Evolutionary conservation across 1,140 invertebrate genomes (phyloP), one percentile per base, ranked within the genome.

Genomic region (Drosophila novamexicana): DNA sequence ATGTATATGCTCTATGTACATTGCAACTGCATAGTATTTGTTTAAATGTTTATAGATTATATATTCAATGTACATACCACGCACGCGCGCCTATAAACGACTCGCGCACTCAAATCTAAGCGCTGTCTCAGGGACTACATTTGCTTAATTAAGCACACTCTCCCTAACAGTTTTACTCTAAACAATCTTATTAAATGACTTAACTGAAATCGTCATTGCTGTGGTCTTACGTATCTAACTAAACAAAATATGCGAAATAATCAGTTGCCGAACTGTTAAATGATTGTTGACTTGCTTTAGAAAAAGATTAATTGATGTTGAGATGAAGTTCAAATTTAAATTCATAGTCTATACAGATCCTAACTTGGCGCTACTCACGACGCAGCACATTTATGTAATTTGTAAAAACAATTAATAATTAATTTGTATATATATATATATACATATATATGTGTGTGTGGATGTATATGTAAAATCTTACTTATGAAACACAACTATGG

Each of bases 141-240:
- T 52, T 50, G 16, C 6, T 62, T 62, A 37, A 7, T 14, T 50
- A 36, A 40, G 50, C 37, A 36, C 52, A 29, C 47, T 29, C 32
- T 29, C 36, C 64, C 61, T 77, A 49, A 62, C 52, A 63, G 52
- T 71, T 73, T 75, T 63, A 73, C 42, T 36, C 59, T 81, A 65
- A 72, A 83, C 70, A 79, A 73, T 76, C 71, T 88, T 76, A 80
- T 42, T 84, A 85, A 59, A 82, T 76, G 79, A 88, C 79, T 88
- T 79, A 86, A 65, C 53, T 80, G 62, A n/a, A 76, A 68, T 71
- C 49, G 56, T 66, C 40, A 42, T 72, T 50, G 37, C 18, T 45
- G 29, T 66, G 16, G 45, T 59, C 73, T 71, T 86, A 78, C 37
- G 42, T 58, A 63, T 59, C 61, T 85, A 72, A 81, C 45, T 47